These are phyloP conservation scores for Lanius collurio DNA, from an alignment of 2,113 vertebrate species.

Conservation along the genomic window DNA sequence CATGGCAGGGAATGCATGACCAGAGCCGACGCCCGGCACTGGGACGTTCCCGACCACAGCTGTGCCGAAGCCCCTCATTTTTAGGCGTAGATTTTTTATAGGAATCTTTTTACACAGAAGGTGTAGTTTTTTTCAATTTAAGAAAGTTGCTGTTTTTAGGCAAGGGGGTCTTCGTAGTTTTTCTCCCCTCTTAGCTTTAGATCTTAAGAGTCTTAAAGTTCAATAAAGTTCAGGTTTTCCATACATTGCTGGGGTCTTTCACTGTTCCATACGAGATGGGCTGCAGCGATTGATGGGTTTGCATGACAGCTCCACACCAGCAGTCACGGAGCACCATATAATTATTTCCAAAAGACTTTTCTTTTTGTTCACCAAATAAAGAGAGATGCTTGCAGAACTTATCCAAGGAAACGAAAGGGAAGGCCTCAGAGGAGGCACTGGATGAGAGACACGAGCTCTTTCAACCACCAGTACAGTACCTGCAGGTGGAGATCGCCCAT, in stretches of 20 bases:
- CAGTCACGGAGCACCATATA: neutral
- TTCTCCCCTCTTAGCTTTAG: neutral
- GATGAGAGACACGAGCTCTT: neutral
- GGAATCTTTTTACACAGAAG: neutral
- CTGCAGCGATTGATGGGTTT: neutral
- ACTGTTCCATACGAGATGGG: fast-evolving
- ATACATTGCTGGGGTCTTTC: too few relatives aligned
- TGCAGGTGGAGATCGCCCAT: neutral
- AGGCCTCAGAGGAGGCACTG: neutral
- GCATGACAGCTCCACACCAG: neutral
- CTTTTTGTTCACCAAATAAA: neutral
- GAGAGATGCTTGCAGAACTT: neutral
- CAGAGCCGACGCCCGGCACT: neutral
- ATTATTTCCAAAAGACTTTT: neutral
- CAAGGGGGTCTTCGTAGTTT: neutral
- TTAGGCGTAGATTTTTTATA: fast-evolving
- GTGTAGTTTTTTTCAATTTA: neutral
- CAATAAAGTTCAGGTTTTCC: neutral
- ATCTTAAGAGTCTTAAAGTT: neutral
- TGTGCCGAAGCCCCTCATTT: too few relatives aligned
- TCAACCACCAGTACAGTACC: neutral
- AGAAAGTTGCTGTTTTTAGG: too few relatives aligned
- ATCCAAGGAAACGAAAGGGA: neutral
- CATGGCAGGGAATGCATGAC: neutral
- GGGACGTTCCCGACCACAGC: fast-evolving